Conservation (phyloP, 2,113 vertebrate species). For the Paratilapia polleni region DNA sequence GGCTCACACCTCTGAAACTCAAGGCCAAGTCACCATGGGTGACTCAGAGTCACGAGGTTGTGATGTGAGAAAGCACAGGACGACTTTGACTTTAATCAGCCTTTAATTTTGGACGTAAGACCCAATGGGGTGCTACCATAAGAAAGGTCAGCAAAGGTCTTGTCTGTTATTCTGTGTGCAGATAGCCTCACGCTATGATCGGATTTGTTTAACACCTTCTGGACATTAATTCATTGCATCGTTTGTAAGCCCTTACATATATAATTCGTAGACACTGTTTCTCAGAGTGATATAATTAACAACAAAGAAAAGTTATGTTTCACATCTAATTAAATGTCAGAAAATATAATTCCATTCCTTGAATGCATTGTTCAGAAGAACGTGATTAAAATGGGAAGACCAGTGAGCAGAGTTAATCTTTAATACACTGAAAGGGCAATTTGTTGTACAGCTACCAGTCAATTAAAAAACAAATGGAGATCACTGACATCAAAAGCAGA, state of each 20-base stretch:
- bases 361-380: slow-evolving; percentile 10
- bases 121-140: slow-evolving; percentile 2
- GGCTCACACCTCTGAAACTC: slow-evolving; percentile 64
- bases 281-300: slow-evolving; percentile 1
- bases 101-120: slow-evolving; percentile 41
- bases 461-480: slow-evolving; percentile 15
- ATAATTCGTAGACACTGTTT: not conserved
- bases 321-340: slow-evolving; percentile 9
- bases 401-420: slow-evolving; percentile 2
- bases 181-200: not conserved
- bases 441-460: slow-evolving; percentile 18
- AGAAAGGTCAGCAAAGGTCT: slow-evolving; percentile 37
- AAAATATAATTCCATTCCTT: slow-evolving; percentile 17
- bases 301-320: slow-evolving; percentile 1
- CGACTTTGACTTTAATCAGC: slow-evolving; percentile 52
- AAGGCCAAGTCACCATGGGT: slow-evolving; percentile 52
- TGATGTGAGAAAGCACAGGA: slow-evolving; percentile 41
- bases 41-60: slow-evolving; percentile 37
- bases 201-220: not conserved
- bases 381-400: not conserved
- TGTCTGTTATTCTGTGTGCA: slow-evolving; percentile 24
- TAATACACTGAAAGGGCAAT: slow-evolving; percentile 4
- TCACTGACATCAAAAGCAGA: slow-evolving; percentile 11
- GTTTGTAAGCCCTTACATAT: not conserved
- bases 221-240: slow-evolving; percentile 11